Conservation (phyloP, 2,888 invertebrate species). For the Machimus atricapillus region DNA sequence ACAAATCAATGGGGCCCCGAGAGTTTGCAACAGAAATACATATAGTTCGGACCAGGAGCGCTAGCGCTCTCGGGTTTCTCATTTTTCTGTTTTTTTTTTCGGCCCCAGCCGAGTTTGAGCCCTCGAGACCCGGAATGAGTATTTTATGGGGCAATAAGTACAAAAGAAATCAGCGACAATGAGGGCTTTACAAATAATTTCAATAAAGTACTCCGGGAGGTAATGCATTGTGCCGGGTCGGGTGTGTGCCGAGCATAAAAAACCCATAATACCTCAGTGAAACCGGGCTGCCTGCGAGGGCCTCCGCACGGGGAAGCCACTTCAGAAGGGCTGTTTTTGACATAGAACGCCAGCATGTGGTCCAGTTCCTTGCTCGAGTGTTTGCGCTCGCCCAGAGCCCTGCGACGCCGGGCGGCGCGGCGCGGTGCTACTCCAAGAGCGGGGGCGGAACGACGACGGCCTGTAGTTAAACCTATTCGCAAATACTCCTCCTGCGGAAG, state of each 20-base stretch:
- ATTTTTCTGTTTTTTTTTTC: neutral
- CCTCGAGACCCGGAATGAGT: slow-evolving; percentile 48
- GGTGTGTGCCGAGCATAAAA: slow-evolving; percentile 28
- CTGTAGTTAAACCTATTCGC: slow-evolving; percentile 42
- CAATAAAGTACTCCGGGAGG: slow-evolving; percentile 47
- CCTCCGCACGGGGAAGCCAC: slow-evolving; percentile 42
- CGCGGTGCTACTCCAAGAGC: neutral
- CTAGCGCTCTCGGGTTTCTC: neutral
- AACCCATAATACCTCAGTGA: slow-evolving; percentile 35
- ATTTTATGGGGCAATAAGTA: slow-evolving; percentile 39
- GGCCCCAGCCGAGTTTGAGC: neutral
- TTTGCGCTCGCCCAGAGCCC: slow-evolving; percentile 40
- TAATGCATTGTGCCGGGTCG: slow-evolving; percentile 44
- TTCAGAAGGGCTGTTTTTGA: slow-evolving; percentile 43
- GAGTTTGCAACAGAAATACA: slow-evolving; percentile 6
- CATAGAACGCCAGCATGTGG: slow-evolving; percentile 44
- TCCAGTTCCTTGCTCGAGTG: slow-evolving; percentile 41
- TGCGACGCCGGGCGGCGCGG: neutral
- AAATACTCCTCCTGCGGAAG: slow-evolving; percentile 32
- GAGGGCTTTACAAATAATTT: slow-evolving; percentile 49
- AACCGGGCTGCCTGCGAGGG: neutral
- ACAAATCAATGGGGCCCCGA: slow-evolving; percentile 1
- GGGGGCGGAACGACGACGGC: neutral
- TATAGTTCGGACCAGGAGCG: neutral
- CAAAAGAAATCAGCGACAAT: slow-evolving; percentile 51